These are phyloP conservation scores for Ariolimax columbianus DNA, from an alignment of 2,888 invertebrate genomes.

Conservation along the genomic window DNA sequence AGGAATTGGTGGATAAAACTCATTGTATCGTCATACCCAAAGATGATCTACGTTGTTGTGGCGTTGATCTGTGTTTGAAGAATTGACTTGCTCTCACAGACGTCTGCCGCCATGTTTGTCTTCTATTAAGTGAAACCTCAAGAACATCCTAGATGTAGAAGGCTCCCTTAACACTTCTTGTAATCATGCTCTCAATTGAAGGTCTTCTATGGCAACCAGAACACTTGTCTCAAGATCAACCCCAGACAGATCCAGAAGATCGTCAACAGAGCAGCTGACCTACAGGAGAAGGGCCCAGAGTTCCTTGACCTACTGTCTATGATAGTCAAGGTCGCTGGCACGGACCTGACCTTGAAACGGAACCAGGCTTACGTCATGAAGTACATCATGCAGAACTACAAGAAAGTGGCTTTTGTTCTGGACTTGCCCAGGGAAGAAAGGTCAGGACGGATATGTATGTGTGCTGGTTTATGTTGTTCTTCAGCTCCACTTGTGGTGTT, in stretches of 20 bases:
- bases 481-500: no score
- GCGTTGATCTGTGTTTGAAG: no score
- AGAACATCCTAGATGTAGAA: no score
- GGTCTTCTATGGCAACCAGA: slow-evolving; percentile 77
- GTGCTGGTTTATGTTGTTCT: no score
- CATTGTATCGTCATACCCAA: no score
- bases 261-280: slow-evolving; percentile 73
- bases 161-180: background rate
- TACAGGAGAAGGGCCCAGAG: slow-evolving; percentile 75
- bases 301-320: slow-evolving; percentile 76
- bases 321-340: slow-evolving; percentile 76
- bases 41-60: no score
- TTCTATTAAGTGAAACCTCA: no score
- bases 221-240: slow-evolving; percentile 76
- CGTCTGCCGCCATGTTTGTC: no score
- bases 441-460: slow-evolving; percentile 52
- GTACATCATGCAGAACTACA: slow-evolving; percentile 78
- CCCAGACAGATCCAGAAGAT: slow-evolving; percentile 77
- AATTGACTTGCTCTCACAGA: no score
- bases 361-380: slow-evolving; percentile 79
- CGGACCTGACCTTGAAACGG: slow-evolving; percentile 76
- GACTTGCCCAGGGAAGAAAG: slow-evolving; percentile 73
- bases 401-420: slow-evolving; percentile 74
- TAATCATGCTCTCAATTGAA: slow-evolving; percentile 42
- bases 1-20: no score